Evolutionary conservation across 2,113 vertebrate species (phyloP).

Genomic region (Eudyptes chrysolophus): DNA sequence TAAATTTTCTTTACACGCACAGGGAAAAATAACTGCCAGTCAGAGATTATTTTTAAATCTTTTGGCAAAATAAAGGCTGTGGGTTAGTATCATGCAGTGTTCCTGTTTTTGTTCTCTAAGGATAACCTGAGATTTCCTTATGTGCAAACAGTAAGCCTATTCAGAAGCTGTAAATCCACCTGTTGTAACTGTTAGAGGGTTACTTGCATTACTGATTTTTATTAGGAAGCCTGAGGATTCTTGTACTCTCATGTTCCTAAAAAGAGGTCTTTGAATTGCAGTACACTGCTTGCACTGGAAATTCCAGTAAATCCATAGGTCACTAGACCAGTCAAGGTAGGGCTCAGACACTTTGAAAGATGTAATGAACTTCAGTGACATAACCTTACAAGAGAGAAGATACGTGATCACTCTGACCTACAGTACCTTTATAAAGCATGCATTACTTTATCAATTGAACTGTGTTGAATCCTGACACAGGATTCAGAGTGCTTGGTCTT

Average conservation of each 20-base stretch:
- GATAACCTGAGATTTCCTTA: slow-evolving; percentile 67
- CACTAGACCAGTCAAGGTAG: background rate
- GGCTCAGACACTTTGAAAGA: background rate
- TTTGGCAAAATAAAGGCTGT: slow-evolving; percentile 41
- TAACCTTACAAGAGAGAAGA: background rate
- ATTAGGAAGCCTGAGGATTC: slow-evolving; percentile 77
- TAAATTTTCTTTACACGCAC: slow-evolving; percentile 7
- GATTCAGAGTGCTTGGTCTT: background rate
- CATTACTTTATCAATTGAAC: background rate
- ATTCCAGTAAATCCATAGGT: slow-evolving; percentile 46
- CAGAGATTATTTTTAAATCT: slow-evolving; percentile 38
- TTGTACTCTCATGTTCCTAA: slow-evolving; percentile 64
- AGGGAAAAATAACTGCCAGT: slow-evolving; percentile 38
- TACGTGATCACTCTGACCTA: background rate
- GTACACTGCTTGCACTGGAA: slow-evolving; percentile 35
- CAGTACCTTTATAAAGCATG: background rate
- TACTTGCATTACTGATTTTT: slow-evolving; percentile 80
- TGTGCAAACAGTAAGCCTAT: slow-evolving; percentile 76
- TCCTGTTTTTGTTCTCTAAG: slow-evolving; percentile 65
- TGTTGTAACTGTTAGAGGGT: slow-evolving; percentile 70
- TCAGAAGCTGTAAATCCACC: slow-evolving; percentile 76
- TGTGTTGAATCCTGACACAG: background rate
- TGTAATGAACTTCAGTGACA: background rate
- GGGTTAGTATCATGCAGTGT: slow-evolving; percentile 43
- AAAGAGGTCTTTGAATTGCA: slow-evolving; percentile 60